Evolutionary conservation across 2,797 vertebrate genomes (phyloP).

Genomic region (Spinus pinus): DNA sequence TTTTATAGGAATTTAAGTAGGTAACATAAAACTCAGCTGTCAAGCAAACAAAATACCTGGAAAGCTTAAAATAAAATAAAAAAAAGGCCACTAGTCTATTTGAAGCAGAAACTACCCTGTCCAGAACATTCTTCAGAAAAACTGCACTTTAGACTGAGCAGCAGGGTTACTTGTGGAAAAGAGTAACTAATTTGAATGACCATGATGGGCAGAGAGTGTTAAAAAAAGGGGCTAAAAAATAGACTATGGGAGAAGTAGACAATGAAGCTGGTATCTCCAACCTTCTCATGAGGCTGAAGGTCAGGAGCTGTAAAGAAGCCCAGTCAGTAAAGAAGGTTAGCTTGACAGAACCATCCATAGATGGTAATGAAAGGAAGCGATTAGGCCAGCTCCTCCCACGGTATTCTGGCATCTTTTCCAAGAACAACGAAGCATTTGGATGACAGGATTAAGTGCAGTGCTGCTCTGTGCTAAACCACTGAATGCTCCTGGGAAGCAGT

Average conservation of each 20-base stretch:
- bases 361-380: constrained; percentile 62
- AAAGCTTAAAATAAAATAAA: background rate
- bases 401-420: constrained; percentile 44
- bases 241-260: background rate
- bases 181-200: background rate
- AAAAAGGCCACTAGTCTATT: background rate
- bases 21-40: background rate
- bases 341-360: constrained; percentile 60
- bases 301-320: constrained; percentile 38
- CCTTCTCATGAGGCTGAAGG: background rate
- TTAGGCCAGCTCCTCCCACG: background rate
- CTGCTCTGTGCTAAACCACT: background rate
- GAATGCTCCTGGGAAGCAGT: background rate
- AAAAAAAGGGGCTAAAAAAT: background rate
- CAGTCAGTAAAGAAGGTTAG: background rate
- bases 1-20: background rate
- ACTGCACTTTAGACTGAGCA: background rate
- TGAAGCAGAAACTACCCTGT: background rate
- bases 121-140: background rate
- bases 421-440: constrained; percentile 31
- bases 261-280: background rate
- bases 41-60: background rate
- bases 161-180: background rate
- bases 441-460: background rate
- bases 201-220: background rate